These are phyloP conservation scores for Electrona antarctica DNA, from an alignment of 2,113 vertebrate species.

Conservation along the genomic window DNA sequence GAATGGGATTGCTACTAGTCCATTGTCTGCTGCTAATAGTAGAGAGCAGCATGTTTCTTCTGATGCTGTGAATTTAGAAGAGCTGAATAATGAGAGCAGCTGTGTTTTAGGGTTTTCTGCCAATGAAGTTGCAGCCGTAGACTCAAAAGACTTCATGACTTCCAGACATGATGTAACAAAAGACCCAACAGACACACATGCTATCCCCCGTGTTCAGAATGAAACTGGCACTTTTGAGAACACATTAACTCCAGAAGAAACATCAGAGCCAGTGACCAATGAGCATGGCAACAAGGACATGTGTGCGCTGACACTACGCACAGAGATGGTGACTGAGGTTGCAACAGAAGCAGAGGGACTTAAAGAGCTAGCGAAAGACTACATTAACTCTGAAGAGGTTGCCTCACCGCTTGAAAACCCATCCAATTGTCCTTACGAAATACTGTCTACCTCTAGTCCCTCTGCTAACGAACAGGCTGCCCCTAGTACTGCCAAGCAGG, in stretches of 20 bases:
- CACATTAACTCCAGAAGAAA: neutral
- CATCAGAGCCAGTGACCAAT: neutral
- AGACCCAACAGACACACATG: neutral
- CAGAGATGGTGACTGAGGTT: slow-evolving; percentile 49
- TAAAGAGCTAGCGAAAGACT: slow-evolving; percentile 1
- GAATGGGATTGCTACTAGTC: neutral
- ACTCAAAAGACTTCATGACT: neutral
- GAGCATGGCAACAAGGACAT: slow-evolving; percentile 22
- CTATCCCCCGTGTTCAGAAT: too few relatives aligned
- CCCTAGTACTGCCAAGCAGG: neutral
- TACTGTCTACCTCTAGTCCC: slow-evolving; percentile 23
- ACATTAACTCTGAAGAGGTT: neutral
- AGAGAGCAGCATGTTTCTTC: neutral
- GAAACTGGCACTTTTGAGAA: neutral
- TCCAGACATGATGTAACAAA: neutral
- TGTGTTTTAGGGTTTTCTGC: neutral
- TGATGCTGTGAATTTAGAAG: neutral
- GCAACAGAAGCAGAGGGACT: slow-evolving; percentile 14
- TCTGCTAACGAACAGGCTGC: slow-evolving; percentile 1
- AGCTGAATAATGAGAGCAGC: neutral
- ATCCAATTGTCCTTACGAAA: slow-evolving; percentile 14
- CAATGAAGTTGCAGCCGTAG: neutral
- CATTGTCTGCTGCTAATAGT: neutral
- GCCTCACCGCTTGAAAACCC: slow-evolving; percentile 10
- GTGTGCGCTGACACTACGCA: slow-evolving; percentile 39